Evolutionary conservation across 2,888 invertebrate species (phyloP).

Genomic region (Xiphydria camelus): DNA sequence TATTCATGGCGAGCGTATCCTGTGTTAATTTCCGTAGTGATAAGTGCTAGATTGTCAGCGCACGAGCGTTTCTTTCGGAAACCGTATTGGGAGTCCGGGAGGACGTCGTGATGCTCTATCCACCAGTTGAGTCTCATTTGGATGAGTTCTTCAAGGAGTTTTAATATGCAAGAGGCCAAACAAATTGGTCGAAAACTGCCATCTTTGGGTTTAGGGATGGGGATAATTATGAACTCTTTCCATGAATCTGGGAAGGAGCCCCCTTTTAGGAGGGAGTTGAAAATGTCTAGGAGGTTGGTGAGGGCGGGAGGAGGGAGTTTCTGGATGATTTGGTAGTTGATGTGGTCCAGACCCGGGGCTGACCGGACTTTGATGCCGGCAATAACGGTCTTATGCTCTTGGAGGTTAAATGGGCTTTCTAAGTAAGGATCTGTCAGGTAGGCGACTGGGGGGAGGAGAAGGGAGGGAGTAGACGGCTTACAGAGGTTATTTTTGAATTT

Average conservation of each 20-base stretch:
- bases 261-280: background rate
- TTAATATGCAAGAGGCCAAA: background rate
- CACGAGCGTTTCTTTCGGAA: background rate
- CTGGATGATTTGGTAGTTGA: background rate
- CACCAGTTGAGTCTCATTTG: background rate
- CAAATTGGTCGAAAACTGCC: background rate
- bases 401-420: background rate
- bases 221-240: background rate
- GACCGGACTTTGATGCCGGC: background rate
- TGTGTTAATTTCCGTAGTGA: background rate
- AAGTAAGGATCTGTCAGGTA: background rate
- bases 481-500: no score
- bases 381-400: background rate
- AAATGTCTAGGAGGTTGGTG: background rate
- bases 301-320: background rate
- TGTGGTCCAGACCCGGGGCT: background rate
- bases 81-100: background rate
- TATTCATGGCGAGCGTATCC: background rate
- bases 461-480: no score
- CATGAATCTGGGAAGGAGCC: background rate
- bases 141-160: background rate
- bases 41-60: background rate
- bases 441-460: background rate
- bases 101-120: background rate
- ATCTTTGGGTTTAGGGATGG: background rate